These are phyloP conservation scores for Orchesella flavescens DNA, from an alignment of 2,888 invertebrate genomes.

Conservation along the genomic window DNA sequence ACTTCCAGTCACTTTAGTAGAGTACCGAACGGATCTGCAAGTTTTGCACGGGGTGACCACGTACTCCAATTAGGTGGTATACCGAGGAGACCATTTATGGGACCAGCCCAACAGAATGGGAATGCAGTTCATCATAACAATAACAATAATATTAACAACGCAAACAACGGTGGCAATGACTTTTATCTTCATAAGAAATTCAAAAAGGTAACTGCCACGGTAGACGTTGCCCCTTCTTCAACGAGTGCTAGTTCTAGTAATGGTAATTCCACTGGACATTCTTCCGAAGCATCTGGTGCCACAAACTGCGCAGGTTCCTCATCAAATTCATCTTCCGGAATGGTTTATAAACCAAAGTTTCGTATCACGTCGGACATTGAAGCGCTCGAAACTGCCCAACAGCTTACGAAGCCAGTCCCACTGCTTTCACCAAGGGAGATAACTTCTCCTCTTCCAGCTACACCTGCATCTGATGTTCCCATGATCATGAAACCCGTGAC, in stretches of 20 bases:
- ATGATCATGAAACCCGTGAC: constrained; percentile 15
- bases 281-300: constrained; percentile 1
- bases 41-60: not conserved
- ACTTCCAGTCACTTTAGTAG: constrained; percentile 43
- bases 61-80: constrained; percentile 44
- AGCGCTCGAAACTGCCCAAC: not conserved
- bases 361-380: constrained; percentile 62
- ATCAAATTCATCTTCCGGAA: not conserved
- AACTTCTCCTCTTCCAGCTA: constrained; percentile 23
- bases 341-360: constrained; percentile 71
- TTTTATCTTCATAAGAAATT: constrained; percentile 93
- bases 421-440: constrained; percentile 24
- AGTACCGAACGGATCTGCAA: constrained; percentile 18
- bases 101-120: constrained; percentile 10
- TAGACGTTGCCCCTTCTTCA: constrained; percentile 38
- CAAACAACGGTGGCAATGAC: constrained; percentile 50
- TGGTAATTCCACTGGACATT: not conserved
- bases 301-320: constrained; percentile 19
- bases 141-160: constrained; percentile 11
- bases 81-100: constrained; percentile 51
- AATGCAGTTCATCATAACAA: constrained; percentile 16
- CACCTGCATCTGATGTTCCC: constrained; percentile 26
- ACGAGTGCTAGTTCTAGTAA: constrained; percentile 12
- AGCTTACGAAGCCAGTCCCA: not conserved
- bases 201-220: constrained; percentile 86